Evolutionary conservation across 2,113 vertebrate species (phyloP), one percentile per base, ranked within the genome.

Genomic region (Passer domesticus): DNA sequence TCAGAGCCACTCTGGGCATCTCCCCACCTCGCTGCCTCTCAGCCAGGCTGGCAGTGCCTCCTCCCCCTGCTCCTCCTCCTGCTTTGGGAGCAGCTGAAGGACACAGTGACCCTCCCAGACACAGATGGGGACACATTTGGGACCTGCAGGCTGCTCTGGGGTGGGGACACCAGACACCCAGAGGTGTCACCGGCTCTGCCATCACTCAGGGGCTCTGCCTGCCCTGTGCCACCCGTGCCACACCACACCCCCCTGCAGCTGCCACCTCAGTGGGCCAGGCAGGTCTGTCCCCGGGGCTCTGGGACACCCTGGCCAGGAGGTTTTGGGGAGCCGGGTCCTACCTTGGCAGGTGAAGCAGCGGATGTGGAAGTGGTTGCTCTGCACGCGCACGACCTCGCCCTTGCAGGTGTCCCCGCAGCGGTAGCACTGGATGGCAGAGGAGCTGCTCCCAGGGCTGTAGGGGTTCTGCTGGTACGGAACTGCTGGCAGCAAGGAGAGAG

Each of bases 281-380:
- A 59, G 8, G 7, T 39, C 58, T 49, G 49, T 41, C 44, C 58
- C 44, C 16, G 3, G 56, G 39, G 56, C 58, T 1, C 1, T 11
- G 20, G 44, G 31, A 10, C 37, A 46, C 10, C 3, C 14, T 17
- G 56, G 39, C 43, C 52, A 22, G 2, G 35, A 35, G 59, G 24
- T n/a, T 18, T 21, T 0, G 4, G 46, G 39, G 1, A 0, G 3
- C 25, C 55, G 33, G 0, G 0, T 91, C 96, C 97, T 99, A 99
- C 99, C 99, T 98, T 99, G 98, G 96, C 99, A 99, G 97, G 99
- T 99, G 98, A 99, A 99, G 97, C 99, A 99, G 97, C 99, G 98
- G 97, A 99, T 99, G 94, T 99, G 99, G 97, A 99, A 99, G 97
- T 99, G 99, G 82, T 98, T 98, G 59, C 98, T 99, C 95, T 99